These are phyloP conservation scores for Epinephelus awoara DNA, from an alignment of 2,797 vertebrate genomes.

Conservation along the genomic window DNA sequence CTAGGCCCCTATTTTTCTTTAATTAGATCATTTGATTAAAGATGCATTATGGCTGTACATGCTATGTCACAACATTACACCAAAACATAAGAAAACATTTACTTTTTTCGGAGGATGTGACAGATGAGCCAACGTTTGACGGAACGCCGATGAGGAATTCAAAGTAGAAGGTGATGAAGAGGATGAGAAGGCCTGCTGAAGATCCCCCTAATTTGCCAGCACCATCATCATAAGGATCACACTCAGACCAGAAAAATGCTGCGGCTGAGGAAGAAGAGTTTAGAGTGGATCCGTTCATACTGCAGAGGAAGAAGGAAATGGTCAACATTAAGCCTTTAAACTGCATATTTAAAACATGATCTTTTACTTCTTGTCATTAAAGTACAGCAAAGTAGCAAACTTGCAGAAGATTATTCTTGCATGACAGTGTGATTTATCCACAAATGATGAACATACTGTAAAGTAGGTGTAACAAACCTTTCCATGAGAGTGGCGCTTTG, in stretches of 20 bases:
- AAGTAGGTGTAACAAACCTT: conserved; percentile 18
- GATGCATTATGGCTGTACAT: background rate
- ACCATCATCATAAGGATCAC: background rate
- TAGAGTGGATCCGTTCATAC: background rate
- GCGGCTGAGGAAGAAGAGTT: conserved; percentile 4
- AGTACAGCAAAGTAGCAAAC: background rate
- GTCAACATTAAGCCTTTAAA: background rate
- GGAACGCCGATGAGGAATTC: background rate
- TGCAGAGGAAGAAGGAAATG: background rate
- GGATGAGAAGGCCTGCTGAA: conserved; percentile 21
- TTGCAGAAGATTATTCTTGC: background rate
- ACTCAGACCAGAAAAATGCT: background rate
- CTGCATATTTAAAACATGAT: background rate
- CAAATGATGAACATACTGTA: background rate
- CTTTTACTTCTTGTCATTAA: too few species aligned
- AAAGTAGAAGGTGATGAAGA: background rate
- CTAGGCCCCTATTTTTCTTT: background rate
- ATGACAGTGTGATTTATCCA: background rate
- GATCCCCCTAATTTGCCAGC: background rate
- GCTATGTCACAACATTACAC: too few species aligned
- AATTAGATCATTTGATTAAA: background rate
- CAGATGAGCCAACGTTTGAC: conserved; percentile 24
- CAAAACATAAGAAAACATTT: background rate
- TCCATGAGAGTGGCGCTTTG: background rate
- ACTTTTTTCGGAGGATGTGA: conserved; percentile 35